These are phyloP conservation scores for Semotilus atromaculatus DNA, from an alignment of 2,797 vertebrate genomes.

Conservation along the genomic window DNA sequence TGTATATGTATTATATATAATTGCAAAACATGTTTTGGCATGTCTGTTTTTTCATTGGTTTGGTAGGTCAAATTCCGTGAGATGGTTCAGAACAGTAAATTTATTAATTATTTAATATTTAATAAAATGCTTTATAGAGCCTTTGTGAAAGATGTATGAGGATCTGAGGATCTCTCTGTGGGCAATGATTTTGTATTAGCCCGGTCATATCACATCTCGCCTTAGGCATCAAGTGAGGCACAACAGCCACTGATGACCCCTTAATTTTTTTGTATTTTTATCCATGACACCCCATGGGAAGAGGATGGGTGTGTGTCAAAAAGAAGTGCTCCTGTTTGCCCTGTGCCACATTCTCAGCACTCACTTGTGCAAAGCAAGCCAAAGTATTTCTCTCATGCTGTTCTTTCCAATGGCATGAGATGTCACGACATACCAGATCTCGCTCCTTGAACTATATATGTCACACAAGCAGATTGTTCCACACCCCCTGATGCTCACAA, in stretches of 20 bases:
- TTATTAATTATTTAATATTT: background rate
- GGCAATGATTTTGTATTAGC: background rate
- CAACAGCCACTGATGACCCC: conserved; percentile 3
- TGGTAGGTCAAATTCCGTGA: background rate
- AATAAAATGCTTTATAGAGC: background rate
- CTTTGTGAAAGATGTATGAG: background rate
- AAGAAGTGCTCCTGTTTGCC: background rate
- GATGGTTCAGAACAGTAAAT: background rate
- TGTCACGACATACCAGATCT: conserved; percentile 24
- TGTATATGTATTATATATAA: too few species aligned
- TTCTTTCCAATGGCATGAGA: conserved; percentile 17
- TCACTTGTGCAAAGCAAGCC: conserved; percentile 8
- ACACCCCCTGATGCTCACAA: background rate
- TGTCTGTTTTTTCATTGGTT: background rate
- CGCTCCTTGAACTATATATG: conserved; percentile 9
- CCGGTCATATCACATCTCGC: background rate
- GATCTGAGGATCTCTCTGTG: background rate
- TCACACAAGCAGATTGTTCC: conserved; percentile 14
- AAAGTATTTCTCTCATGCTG: conserved; percentile 7
- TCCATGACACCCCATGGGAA: background rate
- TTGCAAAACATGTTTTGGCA: too few species aligned
- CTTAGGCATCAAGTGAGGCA: background rate
- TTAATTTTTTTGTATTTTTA: background rate
- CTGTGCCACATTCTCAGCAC: conserved; percentile 8
- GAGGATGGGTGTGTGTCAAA: background rate